Conservation (phyloP, 2,888 invertebrate species). For the Syritta pipiens region DNA sequence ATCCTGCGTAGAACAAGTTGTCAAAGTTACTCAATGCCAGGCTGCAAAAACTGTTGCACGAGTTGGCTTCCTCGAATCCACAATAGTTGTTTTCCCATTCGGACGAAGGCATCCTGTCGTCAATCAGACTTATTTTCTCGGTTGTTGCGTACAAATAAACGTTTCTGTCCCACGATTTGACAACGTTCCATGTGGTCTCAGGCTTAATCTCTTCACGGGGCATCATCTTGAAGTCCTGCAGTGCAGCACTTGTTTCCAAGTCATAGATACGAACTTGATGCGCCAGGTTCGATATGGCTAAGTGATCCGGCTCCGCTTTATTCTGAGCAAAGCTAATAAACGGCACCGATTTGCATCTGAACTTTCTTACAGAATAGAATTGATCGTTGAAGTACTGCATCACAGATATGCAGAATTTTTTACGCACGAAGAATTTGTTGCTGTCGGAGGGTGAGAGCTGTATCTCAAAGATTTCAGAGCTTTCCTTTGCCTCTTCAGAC, state of each 20-base stretch:
- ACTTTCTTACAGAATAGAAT: slow-evolving; percentile 45
- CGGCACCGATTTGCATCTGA: slow-evolving; percentile 70
- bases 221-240: slow-evolving; percentile 30
- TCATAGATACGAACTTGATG: slow-evolving; percentile 73
- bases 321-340: slow-evolving; percentile 75
- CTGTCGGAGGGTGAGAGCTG: slow-evolving; percentile 60
- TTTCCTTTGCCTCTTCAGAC: background rate
- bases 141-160: slow-evolving; percentile 73
- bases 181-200: slow-evolving; percentile 73
- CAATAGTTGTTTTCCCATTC: slow-evolving; percentile 67
- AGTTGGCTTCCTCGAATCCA: slow-evolving; percentile 9
- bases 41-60: slow-evolving; percentile 74
- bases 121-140: slow-evolving; percentile 73
- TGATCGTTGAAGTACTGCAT: slow-evolving; percentile 58
- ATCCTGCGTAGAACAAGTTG: slow-evolving; percentile 75
- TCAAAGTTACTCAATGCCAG: slow-evolving; percentile 73
- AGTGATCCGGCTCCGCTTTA: slow-evolving; percentile 45
- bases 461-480: slow-evolving; percentile 75
- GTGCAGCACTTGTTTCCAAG: slow-evolving; percentile 43
- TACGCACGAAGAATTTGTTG: slow-evolving; percentile 71
- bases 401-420: slow-evolving; percentile 72
- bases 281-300: slow-evolving; percentile 74
- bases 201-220: background rate
- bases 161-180: slow-evolving; percentile 70
- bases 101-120: slow-evolving; percentile 72